phyloP scores from a whole-genome alignment of 2,113 vertebrate genomes.

The Semnornis frantzii region DNA sequence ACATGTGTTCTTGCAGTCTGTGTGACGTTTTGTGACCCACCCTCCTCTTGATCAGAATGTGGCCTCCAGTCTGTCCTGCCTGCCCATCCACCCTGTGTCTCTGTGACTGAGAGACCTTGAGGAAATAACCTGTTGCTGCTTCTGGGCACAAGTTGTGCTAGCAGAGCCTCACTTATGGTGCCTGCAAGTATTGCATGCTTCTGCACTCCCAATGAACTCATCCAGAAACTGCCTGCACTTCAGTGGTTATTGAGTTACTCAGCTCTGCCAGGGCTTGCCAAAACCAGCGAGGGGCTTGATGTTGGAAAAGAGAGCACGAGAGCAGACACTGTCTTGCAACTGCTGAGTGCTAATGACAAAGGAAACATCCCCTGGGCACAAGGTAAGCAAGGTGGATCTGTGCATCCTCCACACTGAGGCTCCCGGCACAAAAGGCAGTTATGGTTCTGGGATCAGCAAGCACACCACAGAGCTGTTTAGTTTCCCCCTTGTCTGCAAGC shows the following conservation, averaged over 20 bases:
- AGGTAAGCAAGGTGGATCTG: not conserved
- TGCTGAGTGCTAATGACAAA: not conserved
- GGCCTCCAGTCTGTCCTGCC: not conserved
- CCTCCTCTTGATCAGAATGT: not conserved
- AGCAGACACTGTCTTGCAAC: not conserved
- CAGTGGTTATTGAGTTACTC: not conserved
- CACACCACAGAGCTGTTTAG: not conserved
- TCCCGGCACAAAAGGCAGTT: not conserved
- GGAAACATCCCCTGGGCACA: not conserved
- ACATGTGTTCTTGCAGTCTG: not conserved
- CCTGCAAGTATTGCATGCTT: rapidly evolving
- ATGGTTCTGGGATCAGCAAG: not conserved
- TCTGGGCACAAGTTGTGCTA: not conserved
- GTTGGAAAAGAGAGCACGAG: not conserved
- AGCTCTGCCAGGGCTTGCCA: not conserved
- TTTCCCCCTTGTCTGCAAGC: not conserved
- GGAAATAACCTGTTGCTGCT: not conserved
- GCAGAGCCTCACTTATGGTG: not conserved
- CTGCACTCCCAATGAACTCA: rapidly evolving
- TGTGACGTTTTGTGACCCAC: not conserved
- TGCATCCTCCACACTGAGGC: not conserved
- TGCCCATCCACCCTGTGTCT: not conserved
- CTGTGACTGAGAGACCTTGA: not conserved
- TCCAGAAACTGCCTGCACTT: not conserved
- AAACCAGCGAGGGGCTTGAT: not conserved